Conservation (phyloP, 1,140 invertebrate species). For the Drosophila triauraria region DNA sequence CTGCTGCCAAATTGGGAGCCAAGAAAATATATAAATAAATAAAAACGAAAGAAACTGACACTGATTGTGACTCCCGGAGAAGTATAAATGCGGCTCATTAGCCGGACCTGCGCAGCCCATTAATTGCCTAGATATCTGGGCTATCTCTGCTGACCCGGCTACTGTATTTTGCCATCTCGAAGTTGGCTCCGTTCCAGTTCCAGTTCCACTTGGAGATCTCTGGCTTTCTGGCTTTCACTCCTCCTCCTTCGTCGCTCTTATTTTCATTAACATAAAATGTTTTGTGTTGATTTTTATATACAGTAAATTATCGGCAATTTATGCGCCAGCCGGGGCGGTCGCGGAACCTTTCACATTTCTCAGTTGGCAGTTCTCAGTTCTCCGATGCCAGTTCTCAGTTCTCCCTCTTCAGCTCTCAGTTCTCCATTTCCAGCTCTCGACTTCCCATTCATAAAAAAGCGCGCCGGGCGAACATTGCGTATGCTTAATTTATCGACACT, state of each 20-base stretch:
- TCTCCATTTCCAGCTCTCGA: not conserved
- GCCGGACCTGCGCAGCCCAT: slow-evolving; percentile 50
- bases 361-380: slow-evolving; percentile 9
- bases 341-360: slow-evolving; percentile 71
- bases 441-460: slow-evolving; percentile 71
- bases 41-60: slow-evolving; percentile 9
- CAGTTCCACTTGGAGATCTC: slow-evolving; percentile 31
- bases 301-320: slow-evolving; percentile 78
- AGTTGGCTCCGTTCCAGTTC: slow-evolving; percentile 1
- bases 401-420: not conserved
- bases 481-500: slow-evolving; percentile 84
- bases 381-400: not conserved
- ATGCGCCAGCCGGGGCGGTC: slow-evolving; percentile 51
- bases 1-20: not conserved
- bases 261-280: slow-evolving; percentile 83
- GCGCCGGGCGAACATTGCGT: slow-evolving; percentile 61
- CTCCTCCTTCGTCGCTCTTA: slow-evolving; percentile 53
- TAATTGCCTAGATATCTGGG: slow-evolving; percentile 65
- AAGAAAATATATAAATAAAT: not conserved
- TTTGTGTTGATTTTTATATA: slow-evolving; percentile 83
- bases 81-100: slow-evolving; percentile 67
- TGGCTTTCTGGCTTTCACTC: slow-evolving; percentile 60
- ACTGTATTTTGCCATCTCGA: slow-evolving; percentile 41
- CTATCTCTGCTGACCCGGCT: slow-evolving; percentile 40
- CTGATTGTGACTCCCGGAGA: slow-evolving; percentile 4